Base-by-base conservation (phyloP, 1,140 invertebrate species). In the Diachasma alloeum region DNA sequence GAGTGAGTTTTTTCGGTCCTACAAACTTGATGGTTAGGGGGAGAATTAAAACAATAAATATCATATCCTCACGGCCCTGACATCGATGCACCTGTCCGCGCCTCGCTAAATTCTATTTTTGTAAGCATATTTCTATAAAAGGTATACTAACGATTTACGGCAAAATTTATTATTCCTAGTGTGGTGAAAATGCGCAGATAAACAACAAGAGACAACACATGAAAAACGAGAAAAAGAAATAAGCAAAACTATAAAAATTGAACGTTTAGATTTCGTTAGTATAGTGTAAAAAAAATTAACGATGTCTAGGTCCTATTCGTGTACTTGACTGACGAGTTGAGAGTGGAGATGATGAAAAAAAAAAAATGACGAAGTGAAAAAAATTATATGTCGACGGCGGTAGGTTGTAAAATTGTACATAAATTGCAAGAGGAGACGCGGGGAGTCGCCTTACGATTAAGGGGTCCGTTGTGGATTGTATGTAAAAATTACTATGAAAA, bases 41-140 rank as follows among this genome's bases (percentile, higher is more conserved):
- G 39, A 76, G 53, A 42, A 39, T 31, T 19, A 67, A 79, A 71
- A 77, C 74, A 80, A 79, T 66, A 79, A 79, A 80, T 75, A 70
- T 56, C 77, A 77, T 63, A 48, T 77, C 56, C 72, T 56, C 82
- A 86, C 83, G 83, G 66, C 82, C 84, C 85, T 81, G 85, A 82
- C 80, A 85, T 83, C 83, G 85, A 84, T 78, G 84, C 85, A 82
- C 84, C 84, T 84, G 11, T 84, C 83, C 81, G 83, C 82, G 87
- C 86, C 85, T 89, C 88, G 87, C 88, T 81, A 90, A 90, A 90
- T 90, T 90, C 88, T 89, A 90, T 90, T 89, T 90, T 90, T 90
- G 88, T 90, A 90, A 90, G 89, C 88, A 90, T 90, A 90, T 90
- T 90, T 89, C 88, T 90, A 89, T 90, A 90, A 90, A 86, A 88